These are phyloP conservation scores for Noturus placidus DNA, from an alignment of 2,113 vertebrate genomes.

Conservation along the genomic window DNA sequence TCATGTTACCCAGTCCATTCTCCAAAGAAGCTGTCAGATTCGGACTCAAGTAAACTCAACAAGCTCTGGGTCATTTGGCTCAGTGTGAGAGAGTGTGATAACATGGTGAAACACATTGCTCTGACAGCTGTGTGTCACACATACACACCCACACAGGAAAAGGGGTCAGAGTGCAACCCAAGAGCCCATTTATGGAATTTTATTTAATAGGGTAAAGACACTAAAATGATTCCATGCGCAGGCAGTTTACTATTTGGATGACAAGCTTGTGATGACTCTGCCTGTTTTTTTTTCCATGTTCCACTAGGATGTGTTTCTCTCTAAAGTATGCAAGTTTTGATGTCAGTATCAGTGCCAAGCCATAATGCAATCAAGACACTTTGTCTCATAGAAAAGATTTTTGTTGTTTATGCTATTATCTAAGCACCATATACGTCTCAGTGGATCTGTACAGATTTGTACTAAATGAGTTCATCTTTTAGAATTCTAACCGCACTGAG, in stretches of 20 bases:
- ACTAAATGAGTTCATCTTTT: not conserved
- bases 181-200: slow-evolving; percentile 35
- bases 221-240: slow-evolving; percentile 33
- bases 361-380: slow-evolving; percentile 42
- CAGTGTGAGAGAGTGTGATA: slow-evolving; percentile 18
- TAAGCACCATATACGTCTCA: slow-evolving; percentile 20
- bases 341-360: slow-evolving; percentile 29
- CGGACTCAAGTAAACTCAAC: not conserved
- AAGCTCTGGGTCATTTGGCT: slow-evolving; percentile 21
- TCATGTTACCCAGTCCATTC: not conserved
- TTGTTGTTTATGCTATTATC: slow-evolving; percentile 26
- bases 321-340: slow-evolving; percentile 22
- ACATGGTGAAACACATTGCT: slow-evolving; percentile 28
- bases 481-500: not conserved
- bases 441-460: slow-evolving; percentile 9
- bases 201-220: slow-evolving; percentile 33
- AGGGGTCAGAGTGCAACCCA: slow-evolving; percentile 25
- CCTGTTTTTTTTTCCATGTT: slow-evolving; percentile 18
- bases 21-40: not conserved
- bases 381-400: slow-evolving; percentile 1
- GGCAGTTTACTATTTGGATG: slow-evolving; percentile 39
- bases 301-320: slow-evolving; percentile 29
- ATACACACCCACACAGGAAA: slow-evolving; percentile 37
- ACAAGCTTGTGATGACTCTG: slow-evolving; percentile 37
- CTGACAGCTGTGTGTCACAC: slow-evolving; percentile 18